Conservation (phyloP, 2,888 invertebrate species). For the Melangyna quadrimaculata region DNA sequence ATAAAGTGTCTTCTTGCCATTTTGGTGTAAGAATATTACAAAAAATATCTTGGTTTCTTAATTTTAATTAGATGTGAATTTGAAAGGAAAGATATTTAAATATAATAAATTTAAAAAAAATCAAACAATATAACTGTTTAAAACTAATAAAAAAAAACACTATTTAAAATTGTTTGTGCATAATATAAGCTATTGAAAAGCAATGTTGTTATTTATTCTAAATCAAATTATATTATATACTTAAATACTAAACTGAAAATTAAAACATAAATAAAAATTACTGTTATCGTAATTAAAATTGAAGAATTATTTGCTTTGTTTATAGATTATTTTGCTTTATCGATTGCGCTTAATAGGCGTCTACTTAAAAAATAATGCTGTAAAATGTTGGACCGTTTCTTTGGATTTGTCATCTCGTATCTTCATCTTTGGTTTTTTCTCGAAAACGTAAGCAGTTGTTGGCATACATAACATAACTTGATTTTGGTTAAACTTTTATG, state of each 20-base stretch:
- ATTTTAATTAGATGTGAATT: conserved; percentile 43
- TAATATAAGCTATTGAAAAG: conserved; percentile 43
- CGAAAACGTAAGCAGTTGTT: no score
- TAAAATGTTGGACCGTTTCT: background rate
- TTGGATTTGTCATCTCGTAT: no score
- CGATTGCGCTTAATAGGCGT: no score
- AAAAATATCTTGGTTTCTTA: background rate
- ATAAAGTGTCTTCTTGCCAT: background rate
- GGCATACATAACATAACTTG: no score
- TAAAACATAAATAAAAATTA: conserved; percentile 40
- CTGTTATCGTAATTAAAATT: conserved; percentile 33
- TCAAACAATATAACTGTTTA: conserved; percentile 2
- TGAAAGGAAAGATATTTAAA: conserved; percentile 18
- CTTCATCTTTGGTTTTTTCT: no score
- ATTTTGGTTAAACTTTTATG: no score
- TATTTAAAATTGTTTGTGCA: conserved; percentile 54
- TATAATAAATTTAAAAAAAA: conserved; percentile 16
- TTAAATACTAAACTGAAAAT: conserved; percentile 36
- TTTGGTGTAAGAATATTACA: background rate
- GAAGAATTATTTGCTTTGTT: background rate
- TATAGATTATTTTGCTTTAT: background rate
- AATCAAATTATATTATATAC: conserved; percentile 16
- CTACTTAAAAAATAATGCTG: background rate
- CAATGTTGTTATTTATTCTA: conserved; percentile 68
- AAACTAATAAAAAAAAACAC: background rate